These are phyloP conservation scores for cat (Felis catus) DNA, from an alignment of 2,113 vertebrate species.

Conservation along the genomic window F.catus_Fca126_mat1.0 CM031415.1:138654001-138654500, in stretches of 20 bases:
- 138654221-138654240: slow-evolving; percentile 46
- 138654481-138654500: not conserved
- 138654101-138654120: slow-evolving; percentile 11
- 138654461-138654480: not conserved
- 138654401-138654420: slow-evolving; percentile 16
- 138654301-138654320: not conserved
- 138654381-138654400: not conserved
- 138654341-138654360: not conserved
- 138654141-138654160: slow-evolving; percentile 36
- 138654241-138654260: not conserved
- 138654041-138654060: slow-evolving; percentile 38
- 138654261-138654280: not conserved
- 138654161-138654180: not conserved
- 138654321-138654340: not conserved
- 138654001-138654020: not conserved
- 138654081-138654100: slow-evolving; percentile 52
- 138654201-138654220: slow-evolving; percentile 23
- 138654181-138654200: not conserved
- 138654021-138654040: not conserved
- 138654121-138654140: not conserved
- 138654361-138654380: not conserved
- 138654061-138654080: slow-evolving; percentile 38
- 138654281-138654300: not conserved
- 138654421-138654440: not conserved
- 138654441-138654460: not conserved